Evolutionary conservation across 2,113 vertebrate species (phyloP), one percentile per base, ranked within the genome.

Genomic region (Corapipo altera): DNA sequence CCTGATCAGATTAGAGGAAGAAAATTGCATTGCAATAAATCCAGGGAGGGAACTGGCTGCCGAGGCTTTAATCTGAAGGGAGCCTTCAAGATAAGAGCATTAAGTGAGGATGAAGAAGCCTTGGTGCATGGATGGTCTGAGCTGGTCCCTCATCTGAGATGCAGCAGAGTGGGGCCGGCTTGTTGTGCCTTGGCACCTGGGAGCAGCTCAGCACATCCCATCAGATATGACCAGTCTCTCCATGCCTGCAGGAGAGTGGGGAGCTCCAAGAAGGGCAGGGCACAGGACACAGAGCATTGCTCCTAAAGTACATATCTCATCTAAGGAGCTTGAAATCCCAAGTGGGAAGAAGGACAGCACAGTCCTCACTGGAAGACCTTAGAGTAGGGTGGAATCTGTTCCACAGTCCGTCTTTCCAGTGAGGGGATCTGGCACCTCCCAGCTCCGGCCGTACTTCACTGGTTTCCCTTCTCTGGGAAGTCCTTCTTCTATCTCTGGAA

Each of bases 31-130:
- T 85, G 94, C 81, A 69, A 80, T 75, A 91, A 92, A 92, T 43
- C 85, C 62, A 46, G 58, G 73, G 79, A 85, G 73, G 52, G 67
- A 78, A 64, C 93, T 43, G 85, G 41, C 70, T 85, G 86, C 64
- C 5, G 4, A n/a, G 67, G n/a, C 72, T 88, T 74, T 94, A 97
- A 94, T 94, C 82, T 41, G 75, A 69, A 69, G 46, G 91, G 43
- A 95, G 37, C 27, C 90, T 93, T 92, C 73, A 73, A 92, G 90
- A 88, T 94, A 89, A 96, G 88, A 96, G 88, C 72, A 80, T 96
- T 94, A 90, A 69, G 65, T 44, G n/a, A 35, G 67, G 77, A 80
- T 75, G 91, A 96, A 66, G 58, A 75, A 83, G 48, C 24, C 54
- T 65, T 41, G 64, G 72, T 48, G 83, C 55, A 78, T 57, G 74